These are phyloP conservation scores for Akabosia matsudoensis DNA, from an alignment of 1,140 invertebrate genomes.

Conservation along the genomic window DNA sequence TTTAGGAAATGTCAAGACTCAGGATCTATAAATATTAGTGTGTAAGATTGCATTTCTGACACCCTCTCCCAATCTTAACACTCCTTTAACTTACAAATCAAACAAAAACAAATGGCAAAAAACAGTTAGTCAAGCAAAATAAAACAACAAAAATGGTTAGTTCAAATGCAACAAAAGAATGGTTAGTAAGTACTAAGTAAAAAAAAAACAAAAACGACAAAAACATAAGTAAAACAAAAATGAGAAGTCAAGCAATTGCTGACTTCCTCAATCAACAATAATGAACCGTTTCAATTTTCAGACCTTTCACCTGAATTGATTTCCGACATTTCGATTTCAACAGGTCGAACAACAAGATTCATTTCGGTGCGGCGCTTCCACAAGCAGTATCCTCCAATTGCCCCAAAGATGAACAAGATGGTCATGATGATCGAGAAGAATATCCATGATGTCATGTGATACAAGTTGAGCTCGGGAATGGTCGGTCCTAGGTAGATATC, in stretches of 20 bases:
- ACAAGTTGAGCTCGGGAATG: neutral
- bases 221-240: neutral
- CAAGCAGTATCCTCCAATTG: neutral
- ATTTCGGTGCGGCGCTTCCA: neutral
- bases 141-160: neutral
- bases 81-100: neutral
- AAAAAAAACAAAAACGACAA: neutral
- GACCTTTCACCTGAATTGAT: neutral
- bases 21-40: neutral
- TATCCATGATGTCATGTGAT: neutral
- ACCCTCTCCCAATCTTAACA: neutral
- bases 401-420: neutral
- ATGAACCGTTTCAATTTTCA: neutral
- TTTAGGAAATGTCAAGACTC: neutral
- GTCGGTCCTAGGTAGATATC: neutral
- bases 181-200: neutral
- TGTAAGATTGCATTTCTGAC: neutral
- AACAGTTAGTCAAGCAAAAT: neutral
- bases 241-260: neutral
- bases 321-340: neutral
- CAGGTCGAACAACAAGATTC: neutral
- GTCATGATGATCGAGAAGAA: neutral
- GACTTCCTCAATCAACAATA: neutral
- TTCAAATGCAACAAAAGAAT: no score
- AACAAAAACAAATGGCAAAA: neutral